Percentiles rank a stretch among this genome's conserved stretches.
Conservation (phyloP, 2,113 vertebrate species). For the Eonycteris spelaea region DNA sequence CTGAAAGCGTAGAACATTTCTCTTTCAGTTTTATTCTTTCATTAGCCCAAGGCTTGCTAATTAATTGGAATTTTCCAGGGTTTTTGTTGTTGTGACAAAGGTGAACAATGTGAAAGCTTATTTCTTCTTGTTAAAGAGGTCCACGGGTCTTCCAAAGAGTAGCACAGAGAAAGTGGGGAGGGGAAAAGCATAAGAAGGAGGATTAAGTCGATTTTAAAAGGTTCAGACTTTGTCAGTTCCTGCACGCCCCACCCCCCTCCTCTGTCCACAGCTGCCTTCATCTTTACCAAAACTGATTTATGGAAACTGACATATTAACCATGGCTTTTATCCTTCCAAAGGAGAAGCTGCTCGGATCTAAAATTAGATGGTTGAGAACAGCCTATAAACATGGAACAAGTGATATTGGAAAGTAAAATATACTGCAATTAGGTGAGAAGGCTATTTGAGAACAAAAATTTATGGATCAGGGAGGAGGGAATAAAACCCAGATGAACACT, state of each 20-base stretch:
- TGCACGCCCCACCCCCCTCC: constrained; percentile 37
- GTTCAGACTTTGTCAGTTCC: constrained; percentile 70
- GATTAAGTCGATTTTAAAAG: constrained; percentile 82
- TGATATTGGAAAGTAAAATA: constrained; percentile 53
- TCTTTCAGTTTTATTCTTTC: constrained; percentile 80
- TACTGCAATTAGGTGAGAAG: not conserved
- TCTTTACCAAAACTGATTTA: constrained; percentile 78
- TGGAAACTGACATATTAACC: constrained; percentile 77
- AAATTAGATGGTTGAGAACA: constrained; percentile 75
- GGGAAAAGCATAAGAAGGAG: constrained; percentile 58
- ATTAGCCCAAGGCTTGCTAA: constrained; percentile 78
- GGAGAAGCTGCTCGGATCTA: constrained; percentile 62
- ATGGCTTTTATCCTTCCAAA: constrained; percentile 71
- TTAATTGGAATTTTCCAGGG: constrained; percentile 82
- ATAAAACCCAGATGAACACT: constrained; percentile 55
- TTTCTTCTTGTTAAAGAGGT: constrained; percentile 76
- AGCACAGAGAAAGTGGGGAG: constrained; percentile 64
- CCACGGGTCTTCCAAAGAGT: constrained; percentile 66
- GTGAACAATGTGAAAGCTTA: constrained; percentile 57
- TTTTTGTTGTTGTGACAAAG: constrained; percentile 78
- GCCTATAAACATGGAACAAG: constrained; percentile 74
- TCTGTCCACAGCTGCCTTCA: constrained; percentile 56
- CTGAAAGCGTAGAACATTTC: constrained; percentile 75
- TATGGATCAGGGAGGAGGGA: constrained; percentile 32
- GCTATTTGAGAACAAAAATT: constrained; percentile 57